Conservation (phyloP, 2,113 vertebrate genomes). For the Dicrurus megarhynchus region DNA sequence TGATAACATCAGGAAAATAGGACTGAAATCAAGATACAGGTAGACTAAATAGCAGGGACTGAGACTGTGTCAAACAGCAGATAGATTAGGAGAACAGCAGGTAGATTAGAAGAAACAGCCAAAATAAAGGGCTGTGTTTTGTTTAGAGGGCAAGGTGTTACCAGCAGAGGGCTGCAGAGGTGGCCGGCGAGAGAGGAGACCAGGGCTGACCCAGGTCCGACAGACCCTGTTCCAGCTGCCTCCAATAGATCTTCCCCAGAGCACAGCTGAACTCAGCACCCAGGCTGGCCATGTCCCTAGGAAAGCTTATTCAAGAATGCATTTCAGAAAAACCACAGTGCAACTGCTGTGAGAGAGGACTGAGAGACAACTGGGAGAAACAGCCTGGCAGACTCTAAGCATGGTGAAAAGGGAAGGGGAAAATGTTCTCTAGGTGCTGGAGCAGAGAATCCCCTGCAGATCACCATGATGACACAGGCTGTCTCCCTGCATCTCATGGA, state of each 20-base stretch:
- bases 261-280: not conserved
- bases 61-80: not conserved
- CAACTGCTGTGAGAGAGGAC: not conserved
- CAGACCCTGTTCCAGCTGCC: not conserved
- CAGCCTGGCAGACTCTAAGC: not conserved
- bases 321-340: not conserved
- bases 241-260: not conserved
- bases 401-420: no score
- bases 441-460: not conserved
- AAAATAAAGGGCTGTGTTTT: not conserved
- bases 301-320: not conserved
- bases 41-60: not conserved
- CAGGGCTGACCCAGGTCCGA: not conserved
- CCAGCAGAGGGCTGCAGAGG: not conserved
- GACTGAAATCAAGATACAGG: not conserved
- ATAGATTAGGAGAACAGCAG: fast-evolving
- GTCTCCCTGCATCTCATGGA: not conserved
- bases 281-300: not conserved
- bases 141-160: not conserved
- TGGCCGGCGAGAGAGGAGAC: not conserved
- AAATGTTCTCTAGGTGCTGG: not conserved
- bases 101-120: not conserved
- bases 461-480: no score
- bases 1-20: not conserved
- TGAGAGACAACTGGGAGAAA: not conserved